Base-by-base conservation (phyloP, 2,113 vertebrate genomes). In the Helogale parvula region DNA sequence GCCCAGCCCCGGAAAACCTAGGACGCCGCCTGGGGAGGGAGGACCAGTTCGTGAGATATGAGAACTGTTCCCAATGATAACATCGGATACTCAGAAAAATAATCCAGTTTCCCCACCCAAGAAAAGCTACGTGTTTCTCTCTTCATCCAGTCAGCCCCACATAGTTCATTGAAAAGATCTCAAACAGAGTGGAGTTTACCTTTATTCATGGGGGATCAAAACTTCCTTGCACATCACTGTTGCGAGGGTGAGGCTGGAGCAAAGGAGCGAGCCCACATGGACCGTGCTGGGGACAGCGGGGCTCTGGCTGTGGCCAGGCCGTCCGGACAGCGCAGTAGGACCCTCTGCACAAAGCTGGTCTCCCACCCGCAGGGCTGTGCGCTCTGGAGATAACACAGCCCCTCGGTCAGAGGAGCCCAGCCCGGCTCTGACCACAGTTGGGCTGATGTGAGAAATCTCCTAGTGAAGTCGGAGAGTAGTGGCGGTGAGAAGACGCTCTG, bases 381-480 rank as follows among this genome's bases (percentile, higher is more conserved):
- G 38, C 27, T 47, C 14, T 2, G 0, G 35, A 31, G 35, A 47
- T 3, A 4, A 4, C 13, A 33, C 21, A 45, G 14, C 7, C 11
- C n/a, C 65, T 84, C 15, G 15, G 1, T 38, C 54, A 4, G n/a
- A 84, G 45, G 68, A 23, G 1, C 5, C 47, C 35, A 5, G 2
- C 5, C 57, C 15, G 15, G 35, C 31, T 15, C 29, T 25, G 38
- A 0, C 2, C 23, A 14, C 10, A 13, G 50, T 16, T 10, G 1
- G 17, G 50, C 29, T 3, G 60, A 80, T 27, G 74, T 38, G 60
- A 14, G 4, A 4, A 4, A 2, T 11, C 63, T 2, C 63, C 29
- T 2, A 4, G 6, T 0, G 68, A 15, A 9, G 12, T 8, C 1
- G 11, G 23, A 9, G 2, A 17, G 5, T 8, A 1, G 13, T 45